Evolutionary conservation across 2,888 invertebrate genomes (phyloP), one percentile per base, ranked within the genome.

Genomic region (Drosophila fungiperda): DNA sequence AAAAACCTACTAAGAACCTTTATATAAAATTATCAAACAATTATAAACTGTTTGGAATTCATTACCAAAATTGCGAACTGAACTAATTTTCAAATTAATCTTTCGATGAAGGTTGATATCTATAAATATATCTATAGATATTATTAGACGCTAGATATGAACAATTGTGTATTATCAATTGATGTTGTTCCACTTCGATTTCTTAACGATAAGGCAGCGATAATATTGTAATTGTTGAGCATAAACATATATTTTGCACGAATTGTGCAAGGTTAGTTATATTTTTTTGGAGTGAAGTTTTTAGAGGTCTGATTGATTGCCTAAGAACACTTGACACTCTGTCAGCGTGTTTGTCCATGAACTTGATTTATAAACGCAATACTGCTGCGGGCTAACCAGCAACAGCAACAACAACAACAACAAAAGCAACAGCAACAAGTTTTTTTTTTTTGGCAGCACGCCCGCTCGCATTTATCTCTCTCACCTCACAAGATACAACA

Each of bases 401-500:
- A 60, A 26, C 61, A 57, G 11, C 66, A 64, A 3, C 53, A 61
- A 8, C 61, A 62, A 8, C 65, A 66, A 17, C 58, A 66, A 23
- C 65, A 68, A 20, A 54, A 68, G 35, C 62, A 64, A 20, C 61
- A 73, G 66, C 71, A 78, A 82, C 82, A 73, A 75, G 80, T 87
- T 70, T 87, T 59, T 26, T 40, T 40, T 2, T 8, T 36, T 29
- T 20, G 40, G 9, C 40, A 40, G 60, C 66, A 54, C 60, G 58
- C 69, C 42, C 60, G 62, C 59, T 68, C 66, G 62, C 35, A 64
- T 76, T 93, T 72, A 55, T 71, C 54, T 66, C 54, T 63, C 89
- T 93, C 94, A 95, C 95, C 95, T 95, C 91, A 95, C 95, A 83
- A 95, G 94, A 92, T 95, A 95, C 76, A 95, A 92, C 63, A 95